phyloP scores from a whole-genome alignment of 2,113 vertebrate species.

The Odontophorus gujanensis region DNA sequence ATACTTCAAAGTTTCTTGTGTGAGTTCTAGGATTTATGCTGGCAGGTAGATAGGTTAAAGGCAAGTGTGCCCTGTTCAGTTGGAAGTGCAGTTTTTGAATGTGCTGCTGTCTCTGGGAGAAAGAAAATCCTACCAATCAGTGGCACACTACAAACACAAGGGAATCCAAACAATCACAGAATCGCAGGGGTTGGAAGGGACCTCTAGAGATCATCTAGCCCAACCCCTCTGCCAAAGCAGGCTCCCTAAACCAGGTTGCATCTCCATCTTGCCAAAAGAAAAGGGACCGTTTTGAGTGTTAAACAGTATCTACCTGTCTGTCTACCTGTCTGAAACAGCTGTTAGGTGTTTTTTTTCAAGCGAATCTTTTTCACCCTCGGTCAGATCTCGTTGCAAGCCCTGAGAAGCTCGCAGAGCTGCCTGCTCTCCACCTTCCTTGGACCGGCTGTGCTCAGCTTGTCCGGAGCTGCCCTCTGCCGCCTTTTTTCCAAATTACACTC shows the following conservation, averaged over 20 bases:
- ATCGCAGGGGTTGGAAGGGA: too few relatives aligned
- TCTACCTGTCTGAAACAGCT: not conserved
- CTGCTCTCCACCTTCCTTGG: not conserved
- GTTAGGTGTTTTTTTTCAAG: not conserved
- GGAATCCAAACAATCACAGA: not conserved
- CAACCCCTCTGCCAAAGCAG: too few relatives aligned
- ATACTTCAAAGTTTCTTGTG: not conserved
- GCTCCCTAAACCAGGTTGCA: too few relatives aligned
- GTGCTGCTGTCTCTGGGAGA: not conserved
- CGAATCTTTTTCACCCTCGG: not conserved
- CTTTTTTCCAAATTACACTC: constrained; percentile 23
- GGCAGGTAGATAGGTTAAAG: not conserved
- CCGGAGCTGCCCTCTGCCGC: constrained; percentile 72
- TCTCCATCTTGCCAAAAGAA: not conserved
- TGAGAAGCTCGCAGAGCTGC: not conserved
- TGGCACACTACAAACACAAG: not conserved
- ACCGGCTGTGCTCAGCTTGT: constrained; percentile 2
- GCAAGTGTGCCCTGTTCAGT: not conserved
- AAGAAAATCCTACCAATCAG: not conserved
- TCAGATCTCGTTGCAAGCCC: not conserved
- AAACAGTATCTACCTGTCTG: not conserved
- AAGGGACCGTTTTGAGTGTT: not conserved
- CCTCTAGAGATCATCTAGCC: too few relatives aligned
- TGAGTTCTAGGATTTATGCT: not conserved
- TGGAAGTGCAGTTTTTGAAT: not conserved